These are phyloP conservation scores for Melanotaenia trifasciata DNA, from an alignment of 2,797 vertebrate genomes.

Conservation along the genomic window DNA sequence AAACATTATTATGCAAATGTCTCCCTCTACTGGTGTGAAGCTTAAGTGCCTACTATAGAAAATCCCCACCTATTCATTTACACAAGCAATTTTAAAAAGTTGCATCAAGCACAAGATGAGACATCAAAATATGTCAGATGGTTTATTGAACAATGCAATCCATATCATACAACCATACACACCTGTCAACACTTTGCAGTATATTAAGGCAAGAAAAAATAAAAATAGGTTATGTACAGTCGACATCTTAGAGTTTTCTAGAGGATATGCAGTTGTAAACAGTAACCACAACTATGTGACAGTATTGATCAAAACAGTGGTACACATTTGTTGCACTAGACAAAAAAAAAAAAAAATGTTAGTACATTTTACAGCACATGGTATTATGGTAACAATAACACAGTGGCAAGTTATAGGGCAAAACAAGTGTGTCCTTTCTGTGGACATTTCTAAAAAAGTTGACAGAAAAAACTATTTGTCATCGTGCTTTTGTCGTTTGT, in stretches of 20 bases:
- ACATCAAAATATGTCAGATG: conserved; percentile 45
- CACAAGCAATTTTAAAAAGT: background rate
- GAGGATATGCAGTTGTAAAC: conserved; percentile 69
- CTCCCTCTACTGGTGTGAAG: conserved; percentile 67
- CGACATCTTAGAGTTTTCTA: conserved; percentile 70
- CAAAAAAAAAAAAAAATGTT: conserved; percentile 34
- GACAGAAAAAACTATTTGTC: conserved; percentile 31
- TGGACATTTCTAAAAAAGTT: conserved; percentile 51
- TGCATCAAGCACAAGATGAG: conserved; percentile 3
- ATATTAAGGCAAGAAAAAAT: conserved; percentile 77
- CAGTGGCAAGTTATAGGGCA: conserved; percentile 46
- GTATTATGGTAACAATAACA: conserved; percentile 38
- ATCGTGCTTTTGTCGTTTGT: conserved; percentile 37
- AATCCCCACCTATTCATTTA: background rate
- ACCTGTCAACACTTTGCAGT: conserved; percentile 72
- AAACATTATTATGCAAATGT: conserved; percentile 47
- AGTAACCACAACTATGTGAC: conserved; percentile 65
- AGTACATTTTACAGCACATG: conserved; percentile 50
- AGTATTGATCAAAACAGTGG: conserved; percentile 40
- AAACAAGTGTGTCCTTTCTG: conserved; percentile 20
- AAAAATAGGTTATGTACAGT: conserved; percentile 70
- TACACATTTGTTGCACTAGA: conserved; percentile 41
- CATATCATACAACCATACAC: conserved; percentile 75
- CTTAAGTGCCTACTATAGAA: background rate
- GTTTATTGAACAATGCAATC: conserved; percentile 84